Evolutionary conservation across 2,113 vertebrate genomes (phyloP).

Genomic region (Callorhinus ursinus): DNA sequence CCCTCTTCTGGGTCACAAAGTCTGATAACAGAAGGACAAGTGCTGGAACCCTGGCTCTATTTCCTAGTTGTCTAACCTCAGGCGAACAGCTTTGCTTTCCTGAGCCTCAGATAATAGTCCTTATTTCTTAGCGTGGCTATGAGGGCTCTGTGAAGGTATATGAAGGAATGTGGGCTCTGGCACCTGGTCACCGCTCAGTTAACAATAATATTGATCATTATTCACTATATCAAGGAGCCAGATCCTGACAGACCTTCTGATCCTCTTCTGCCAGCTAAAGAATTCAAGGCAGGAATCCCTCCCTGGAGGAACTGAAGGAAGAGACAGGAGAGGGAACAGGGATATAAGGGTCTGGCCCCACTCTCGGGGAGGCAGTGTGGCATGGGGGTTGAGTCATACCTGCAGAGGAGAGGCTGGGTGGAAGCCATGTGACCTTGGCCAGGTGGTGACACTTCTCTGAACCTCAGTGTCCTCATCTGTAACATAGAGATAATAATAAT

Average conservation of each 20-base stretch:
- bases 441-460: neutral
- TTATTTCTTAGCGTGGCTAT: neutral
- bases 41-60: neutral
- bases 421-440: neutral
- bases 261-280: neutral
- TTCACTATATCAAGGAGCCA: neutral
- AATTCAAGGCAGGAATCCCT: neutral
- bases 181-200: neutral
- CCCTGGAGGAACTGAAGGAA: neutral
- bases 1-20: neutral
- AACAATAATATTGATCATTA: neutral
- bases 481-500: neutral
- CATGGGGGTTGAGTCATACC: accelerated
- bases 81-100: neutral
- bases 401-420: neutral
- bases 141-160: neutral
- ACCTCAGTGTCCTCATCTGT: neutral
- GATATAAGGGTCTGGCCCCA: neutral
- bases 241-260: neutral
- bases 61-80: neutral
- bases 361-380: neutral
- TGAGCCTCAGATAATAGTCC: neutral
- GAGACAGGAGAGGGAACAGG: neutral
- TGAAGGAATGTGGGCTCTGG: neutral
- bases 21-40: neutral